A percentile compares a stretch with the other conserved stretches of the same genome.
Conservation (phyloP, 1,140 invertebrate genomes). For the Leptopilina clavipes region DNA sequence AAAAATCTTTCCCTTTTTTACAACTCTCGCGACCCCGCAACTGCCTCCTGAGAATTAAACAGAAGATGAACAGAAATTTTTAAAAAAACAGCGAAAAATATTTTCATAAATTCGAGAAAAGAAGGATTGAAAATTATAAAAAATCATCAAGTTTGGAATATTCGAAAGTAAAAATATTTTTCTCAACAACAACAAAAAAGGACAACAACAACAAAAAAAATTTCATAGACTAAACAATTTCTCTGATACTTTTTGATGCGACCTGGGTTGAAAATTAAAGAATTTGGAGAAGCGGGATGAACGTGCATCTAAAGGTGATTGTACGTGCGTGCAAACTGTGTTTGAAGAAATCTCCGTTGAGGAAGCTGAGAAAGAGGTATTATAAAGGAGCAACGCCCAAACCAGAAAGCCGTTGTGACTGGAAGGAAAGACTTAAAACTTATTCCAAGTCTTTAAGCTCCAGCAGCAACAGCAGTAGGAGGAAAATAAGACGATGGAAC, state of each 20-base stretch:
- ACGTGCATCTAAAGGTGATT: background rate
- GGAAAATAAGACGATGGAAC: conserved; percentile 28
- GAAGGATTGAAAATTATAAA: too few species aligned
- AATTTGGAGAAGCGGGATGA: background rate
- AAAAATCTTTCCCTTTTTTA: background rate
- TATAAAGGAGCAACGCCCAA: conserved; percentile 57
- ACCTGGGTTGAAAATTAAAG: too few species aligned
- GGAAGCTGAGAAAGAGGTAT: conserved; percentile 43
- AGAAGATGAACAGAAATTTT: background rate
- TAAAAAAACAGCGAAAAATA: background rate
- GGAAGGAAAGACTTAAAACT: conserved; percentile 35
- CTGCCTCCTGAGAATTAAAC: background rate
- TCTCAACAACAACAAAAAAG: too few species aligned
- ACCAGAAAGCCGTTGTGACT: conserved; percentile 51
- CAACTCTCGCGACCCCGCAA: background rate
- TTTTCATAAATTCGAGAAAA: background rate
- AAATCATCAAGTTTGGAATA: too few species aligned
- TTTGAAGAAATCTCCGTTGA: conserved; percentile 42
- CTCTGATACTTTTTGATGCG: too few species aligned
- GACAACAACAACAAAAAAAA: too few species aligned
- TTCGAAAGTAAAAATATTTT: too few species aligned
- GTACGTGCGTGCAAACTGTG: background rate
- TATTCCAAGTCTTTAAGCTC: conserved; percentile 32
- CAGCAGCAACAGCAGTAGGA: background rate
- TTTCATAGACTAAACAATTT: too few species aligned